Evolutionary conservation across 2,888 invertebrate species (phyloP).

Genomic region (Aspidiotus rigidus): DNA sequence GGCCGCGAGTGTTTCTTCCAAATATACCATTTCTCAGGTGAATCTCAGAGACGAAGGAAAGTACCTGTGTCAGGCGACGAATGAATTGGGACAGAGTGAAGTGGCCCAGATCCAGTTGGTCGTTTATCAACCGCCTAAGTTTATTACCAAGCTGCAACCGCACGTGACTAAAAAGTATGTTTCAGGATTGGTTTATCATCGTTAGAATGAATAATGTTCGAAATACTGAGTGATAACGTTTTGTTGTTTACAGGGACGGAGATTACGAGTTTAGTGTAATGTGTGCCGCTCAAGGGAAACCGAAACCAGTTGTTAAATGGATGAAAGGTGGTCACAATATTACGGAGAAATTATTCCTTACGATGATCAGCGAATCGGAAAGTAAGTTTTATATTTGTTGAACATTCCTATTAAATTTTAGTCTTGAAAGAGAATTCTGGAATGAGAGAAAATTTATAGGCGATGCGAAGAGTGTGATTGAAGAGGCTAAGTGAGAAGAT

Average conservation of each 20-base stretch:
- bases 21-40: conserved; percentile 75
- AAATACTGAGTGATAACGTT: conserved; percentile 2
- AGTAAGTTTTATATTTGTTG: conserved; percentile 42
- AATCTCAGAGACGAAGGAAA: conserved; percentile 77
- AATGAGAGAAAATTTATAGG: no score
- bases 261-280: conserved; percentile 69
- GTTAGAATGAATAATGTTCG: background rate
- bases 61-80: conserved; percentile 82
- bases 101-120: conserved; percentile 72
- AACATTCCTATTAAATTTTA: background rate
- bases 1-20: conserved; percentile 66
- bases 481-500: no score
- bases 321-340: conserved; percentile 74
- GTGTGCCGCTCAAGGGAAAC: conserved; percentile 82
- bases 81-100: conserved; percentile 79
- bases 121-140: conserved; percentile 80
- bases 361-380: conserved; percentile 66
- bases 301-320: conserved; percentile 75
- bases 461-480: no score
- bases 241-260: conserved; percentile 51
- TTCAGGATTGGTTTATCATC: background rate
- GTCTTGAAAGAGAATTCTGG: no score
- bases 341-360: conserved; percentile 68
- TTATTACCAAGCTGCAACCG: conserved; percentile 71
- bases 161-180: conserved; percentile 59